Evolutionary conservation across 2,888 invertebrate species (phyloP).

Genomic region (Sialis lutaria): DNA sequence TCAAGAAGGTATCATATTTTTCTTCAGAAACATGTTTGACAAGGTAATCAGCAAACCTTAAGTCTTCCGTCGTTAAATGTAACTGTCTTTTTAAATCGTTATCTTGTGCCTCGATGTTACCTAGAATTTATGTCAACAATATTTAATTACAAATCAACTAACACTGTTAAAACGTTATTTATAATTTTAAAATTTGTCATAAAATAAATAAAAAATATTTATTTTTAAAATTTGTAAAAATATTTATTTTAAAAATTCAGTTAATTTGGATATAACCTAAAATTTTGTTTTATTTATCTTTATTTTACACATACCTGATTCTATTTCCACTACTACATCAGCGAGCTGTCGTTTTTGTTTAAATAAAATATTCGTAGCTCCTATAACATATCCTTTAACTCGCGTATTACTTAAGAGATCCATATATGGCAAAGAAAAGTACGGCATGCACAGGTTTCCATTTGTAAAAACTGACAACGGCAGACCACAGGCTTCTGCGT

Average conservation of each 20-base stretch:
- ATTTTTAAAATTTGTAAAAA: too few relatives aligned
- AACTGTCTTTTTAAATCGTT: conserved; percentile 63
- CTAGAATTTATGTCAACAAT: too few relatives aligned
- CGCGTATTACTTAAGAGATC: conserved; percentile 78
- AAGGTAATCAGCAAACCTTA: conserved; percentile 87
- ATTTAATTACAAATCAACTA: too few relatives aligned
- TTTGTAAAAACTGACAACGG: conserved; percentile 77
- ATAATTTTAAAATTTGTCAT: too few relatives aligned
- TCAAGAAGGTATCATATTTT: conserved; percentile 50
- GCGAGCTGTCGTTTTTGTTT: conserved; percentile 85
- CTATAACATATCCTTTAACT: conserved; percentile 74
- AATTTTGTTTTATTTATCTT: too few relatives aligned
- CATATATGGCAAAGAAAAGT: conserved; percentile 85
- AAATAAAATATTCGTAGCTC: conserved; percentile 97
- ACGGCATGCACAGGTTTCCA: conserved; percentile 89
- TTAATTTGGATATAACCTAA: too few relatives aligned
- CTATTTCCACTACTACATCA: conserved; percentile 83
- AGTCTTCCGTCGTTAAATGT: conserved; percentile 84
- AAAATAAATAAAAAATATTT: too few relatives aligned
- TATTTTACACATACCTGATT: conserved; percentile 33
- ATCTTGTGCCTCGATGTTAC: conserved; percentile 64
- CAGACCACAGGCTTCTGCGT: conserved; percentile 63
- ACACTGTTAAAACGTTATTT: too few relatives aligned
- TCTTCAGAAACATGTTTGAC: conserved; percentile 52
- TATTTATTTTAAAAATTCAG: too few relatives aligned